Percentiles rank a stretch among this genome's conserved stretches.
phyloP scores from a whole-genome alignment of 2,888 invertebrate species.

The Spisula subtruncata region DNA sequence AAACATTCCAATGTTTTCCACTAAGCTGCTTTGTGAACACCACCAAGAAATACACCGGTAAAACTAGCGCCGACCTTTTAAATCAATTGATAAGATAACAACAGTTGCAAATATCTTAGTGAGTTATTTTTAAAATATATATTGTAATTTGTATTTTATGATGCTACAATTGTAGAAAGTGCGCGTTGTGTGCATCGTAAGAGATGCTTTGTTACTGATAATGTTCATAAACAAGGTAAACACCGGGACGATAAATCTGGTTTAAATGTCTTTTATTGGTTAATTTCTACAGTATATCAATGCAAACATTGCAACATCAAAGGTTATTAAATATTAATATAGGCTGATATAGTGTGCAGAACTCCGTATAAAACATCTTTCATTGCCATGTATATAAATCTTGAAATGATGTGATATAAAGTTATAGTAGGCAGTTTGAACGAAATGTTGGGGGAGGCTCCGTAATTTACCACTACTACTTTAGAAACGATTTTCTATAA shows the following conservation, averaged over 20 bases:
- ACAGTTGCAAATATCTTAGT: too few species aligned
- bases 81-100: too few species aligned
- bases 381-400: neutral
- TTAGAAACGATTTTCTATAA: too few species aligned
- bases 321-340: neutral
- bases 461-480: too few species aligned
- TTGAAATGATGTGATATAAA: neutral
- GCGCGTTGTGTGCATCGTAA: neutral
- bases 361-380: neutral
- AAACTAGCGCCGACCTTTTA: too few species aligned
- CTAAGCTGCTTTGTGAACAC: too few species aligned
- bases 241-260: neutral
- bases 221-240: neutral
- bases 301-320: neutral
- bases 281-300: neutral
- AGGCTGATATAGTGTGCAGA: neutral
- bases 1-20: too few species aligned
- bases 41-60: too few species aligned
- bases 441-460: neutral
- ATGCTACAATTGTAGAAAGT: neutral
- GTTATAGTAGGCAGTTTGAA: neutral
- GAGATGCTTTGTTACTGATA: neutral
- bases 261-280: conserved; percentile 8
- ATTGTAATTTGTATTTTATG: conserved; percentile 6
- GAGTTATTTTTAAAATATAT: too few species aligned